A percentile compares a stretch with the other conserved stretches of the same genome.
These are phyloP conservation scores for Polia nebulosa DNA, from an alignment of 2,888 invertebrate genomes.

Conservation along the genomic window DNA sequence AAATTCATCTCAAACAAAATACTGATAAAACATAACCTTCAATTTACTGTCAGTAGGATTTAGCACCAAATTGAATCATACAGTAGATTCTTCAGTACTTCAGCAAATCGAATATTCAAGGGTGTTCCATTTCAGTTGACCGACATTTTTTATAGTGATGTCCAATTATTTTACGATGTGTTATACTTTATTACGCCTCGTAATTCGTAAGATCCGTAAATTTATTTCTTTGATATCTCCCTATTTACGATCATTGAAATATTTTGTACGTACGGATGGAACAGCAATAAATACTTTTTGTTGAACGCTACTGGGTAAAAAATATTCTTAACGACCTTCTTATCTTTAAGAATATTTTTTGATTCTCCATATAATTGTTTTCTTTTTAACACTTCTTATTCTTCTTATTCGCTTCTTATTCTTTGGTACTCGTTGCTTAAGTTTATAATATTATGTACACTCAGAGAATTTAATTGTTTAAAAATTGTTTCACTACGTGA, in stretches of 20 bases:
- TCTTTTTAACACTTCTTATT: background rate
- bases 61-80: constrained; percentile 8
- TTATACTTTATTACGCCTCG: constrained; percentile 58
- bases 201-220: constrained; percentile 50
- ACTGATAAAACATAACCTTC: background rate
- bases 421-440: too few species aligned
- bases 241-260: constrained; percentile 46
- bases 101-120: constrained; percentile 1
- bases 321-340: background rate
- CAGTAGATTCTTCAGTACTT: constrained; percentile 1
- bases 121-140: constrained; percentile 52
- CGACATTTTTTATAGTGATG: constrained; percentile 58
- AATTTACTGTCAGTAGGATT: constrained; percentile 3
- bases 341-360: too few species aligned
- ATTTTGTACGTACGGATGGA: constrained; percentile 12
- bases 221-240: constrained; percentile 47
- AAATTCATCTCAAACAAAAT: constrained; percentile 4
- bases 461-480: too few species aligned
- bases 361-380: background rate
- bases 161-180: constrained; percentile 63
- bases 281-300: constrained; percentile 16
- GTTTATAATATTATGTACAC: background rate
- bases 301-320: background rate
- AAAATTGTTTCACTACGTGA: too few species aligned
- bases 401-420: too few species aligned